phyloP scores from a whole-genome alignment of 1,140 invertebrate genomes.

The Bombus pyrosoma region DNA sequence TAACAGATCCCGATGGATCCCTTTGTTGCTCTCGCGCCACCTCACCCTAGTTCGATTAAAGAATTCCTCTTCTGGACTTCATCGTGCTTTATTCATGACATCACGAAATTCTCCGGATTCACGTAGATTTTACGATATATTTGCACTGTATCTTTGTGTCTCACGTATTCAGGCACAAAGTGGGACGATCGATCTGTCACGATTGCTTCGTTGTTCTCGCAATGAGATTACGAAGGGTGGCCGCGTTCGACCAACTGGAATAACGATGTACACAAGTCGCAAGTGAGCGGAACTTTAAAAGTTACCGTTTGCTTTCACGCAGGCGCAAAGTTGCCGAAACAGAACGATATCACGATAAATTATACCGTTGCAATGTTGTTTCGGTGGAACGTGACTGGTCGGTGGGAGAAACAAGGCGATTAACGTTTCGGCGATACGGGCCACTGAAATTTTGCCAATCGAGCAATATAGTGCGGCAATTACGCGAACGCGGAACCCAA shows the following conservation, averaged over 20 bases:
- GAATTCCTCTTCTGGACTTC: constrained; percentile 1
- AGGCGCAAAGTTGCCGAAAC: neutral
- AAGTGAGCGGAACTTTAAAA: neutral
- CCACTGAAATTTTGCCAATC: constrained; percentile 48
- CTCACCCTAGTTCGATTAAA: constrained; percentile 49
- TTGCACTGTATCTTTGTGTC: neutral
- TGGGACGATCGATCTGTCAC: constrained; percentile 54
- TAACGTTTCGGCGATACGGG: neutral
- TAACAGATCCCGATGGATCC: constrained; percentile 60
- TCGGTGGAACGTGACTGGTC: neutral
- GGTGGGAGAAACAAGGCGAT: neutral
- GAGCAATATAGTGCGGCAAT: constrained; percentile 54
- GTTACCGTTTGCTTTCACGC: neutral
- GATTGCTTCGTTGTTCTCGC: constrained; percentile 9
- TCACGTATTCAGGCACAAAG: neutral
- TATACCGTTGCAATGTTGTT: neutral
- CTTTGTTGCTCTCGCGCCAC: constrained; percentile 48
- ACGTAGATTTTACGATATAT: constrained; percentile 33
- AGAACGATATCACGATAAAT: neutral
- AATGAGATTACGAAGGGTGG: constrained; percentile 11
- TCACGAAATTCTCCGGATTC: constrained; percentile 25
- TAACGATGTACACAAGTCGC: neutral
- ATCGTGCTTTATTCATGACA: neutral
- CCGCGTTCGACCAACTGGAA: neutral
- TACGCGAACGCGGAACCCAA: constrained; percentile 70